Evolutionary conservation across 2,113 vertebrate species (phyloP).

Genomic region (Nannobrachium achirus): DNA sequence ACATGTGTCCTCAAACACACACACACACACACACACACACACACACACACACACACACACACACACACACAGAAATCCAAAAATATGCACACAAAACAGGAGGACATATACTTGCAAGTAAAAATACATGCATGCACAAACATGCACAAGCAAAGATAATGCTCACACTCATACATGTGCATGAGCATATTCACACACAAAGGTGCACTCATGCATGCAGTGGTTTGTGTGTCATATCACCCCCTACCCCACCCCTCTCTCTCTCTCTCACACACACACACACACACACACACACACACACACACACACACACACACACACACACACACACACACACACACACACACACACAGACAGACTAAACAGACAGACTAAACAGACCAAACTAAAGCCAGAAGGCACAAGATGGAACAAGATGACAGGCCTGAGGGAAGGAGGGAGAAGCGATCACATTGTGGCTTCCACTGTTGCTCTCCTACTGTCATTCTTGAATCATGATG

Average conservation of each 20-base stretch:
- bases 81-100: neutral
- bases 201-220: too few relatives aligned
- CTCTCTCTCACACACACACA: constrained; percentile 14
- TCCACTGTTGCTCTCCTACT: constrained; percentile 27
- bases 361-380: constrained; percentile 24
- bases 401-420: constrained; percentile 21
- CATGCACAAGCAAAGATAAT: neutral
- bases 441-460: constrained; percentile 45
- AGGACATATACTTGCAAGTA: neutral
- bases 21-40: neutral
- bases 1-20: constrained; percentile 29
- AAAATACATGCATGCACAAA: neutral
- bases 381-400: constrained; percentile 17
- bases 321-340: constrained; percentile 4
- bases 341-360: constrained; percentile 12
- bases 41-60: neutral
- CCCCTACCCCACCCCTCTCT: too few relatives aligned
- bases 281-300: neutral
- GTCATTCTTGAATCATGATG: constrained; percentile 52
- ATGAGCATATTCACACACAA: too few relatives aligned
- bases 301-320: neutral
- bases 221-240: too few relatives aligned
- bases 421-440: constrained; percentile 20
- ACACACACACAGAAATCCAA: neutral
- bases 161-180: neutral